Evolutionary conservation across 92 coral and sea anemone genomes (phyloP).

Genomic region (Blastomussa wellsi): DNA sequence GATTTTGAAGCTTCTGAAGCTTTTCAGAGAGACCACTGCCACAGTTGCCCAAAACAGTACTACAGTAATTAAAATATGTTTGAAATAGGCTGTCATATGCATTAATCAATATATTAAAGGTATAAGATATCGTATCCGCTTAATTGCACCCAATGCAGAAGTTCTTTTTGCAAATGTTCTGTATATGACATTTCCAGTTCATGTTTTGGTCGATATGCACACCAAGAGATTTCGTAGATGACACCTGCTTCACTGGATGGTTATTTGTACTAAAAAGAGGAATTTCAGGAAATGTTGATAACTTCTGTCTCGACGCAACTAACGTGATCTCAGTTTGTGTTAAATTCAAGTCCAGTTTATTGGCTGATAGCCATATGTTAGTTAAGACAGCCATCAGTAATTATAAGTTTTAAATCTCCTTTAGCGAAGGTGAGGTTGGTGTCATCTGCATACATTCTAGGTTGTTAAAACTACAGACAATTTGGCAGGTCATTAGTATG

Average conservation of each 20-base stretch:
- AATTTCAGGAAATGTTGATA: background rate
- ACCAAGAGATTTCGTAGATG: slow-evolving; percentile 12
- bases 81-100: no score
- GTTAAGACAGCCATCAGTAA: background rate
- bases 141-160: no score
- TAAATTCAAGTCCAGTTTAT: no score
- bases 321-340: no score
- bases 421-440: slow-evolving; percentile 7
- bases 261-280: background rate
- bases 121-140: no score
- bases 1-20: no score
- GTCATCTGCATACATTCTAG: slow-evolving; percentile 1
- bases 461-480: background rate
- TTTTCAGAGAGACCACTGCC: no score
- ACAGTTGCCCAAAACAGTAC: no score
- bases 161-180: slow-evolving; percentile 1
- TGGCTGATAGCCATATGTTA: no score
- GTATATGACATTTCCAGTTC: slow-evolving; percentile 2
- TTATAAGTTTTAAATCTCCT: slow-evolving; percentile 17
- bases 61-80: no score
- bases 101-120: background rate
- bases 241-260: background rate
- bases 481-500: background rate
- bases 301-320: background rate
- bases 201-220: background rate